These are phyloP conservation scores for Pachypsylla venusta DNA, from an alignment of 1,140 invertebrate genomes.

Conservation along the genomic window DNA sequence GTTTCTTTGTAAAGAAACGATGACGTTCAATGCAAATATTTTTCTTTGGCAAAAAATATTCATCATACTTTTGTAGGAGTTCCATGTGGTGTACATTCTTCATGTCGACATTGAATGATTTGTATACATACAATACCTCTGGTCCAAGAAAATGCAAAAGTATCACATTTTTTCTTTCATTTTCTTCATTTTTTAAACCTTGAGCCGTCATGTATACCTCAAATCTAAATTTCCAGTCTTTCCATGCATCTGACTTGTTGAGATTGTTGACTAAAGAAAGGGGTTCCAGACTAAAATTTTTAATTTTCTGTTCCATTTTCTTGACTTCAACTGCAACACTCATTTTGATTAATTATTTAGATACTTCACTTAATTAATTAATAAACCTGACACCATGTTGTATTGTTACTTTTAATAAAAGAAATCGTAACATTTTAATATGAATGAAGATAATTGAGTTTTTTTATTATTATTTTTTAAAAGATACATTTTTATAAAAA, in stretches of 20 bases:
- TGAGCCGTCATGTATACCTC: neutral
- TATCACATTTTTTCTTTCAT: neutral
- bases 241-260: neutral
- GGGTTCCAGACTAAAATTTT: too few relatives aligned
- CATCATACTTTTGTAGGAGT: neutral
- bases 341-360: too few relatives aligned
- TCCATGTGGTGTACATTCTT: neutral
- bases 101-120: neutral
- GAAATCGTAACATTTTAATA: too few relatives aligned
- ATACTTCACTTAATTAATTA: too few relatives aligned
- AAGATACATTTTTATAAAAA: too few relatives aligned
- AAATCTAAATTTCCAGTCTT: neutral
- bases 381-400: too few relatives aligned
- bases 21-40: neutral
- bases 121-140: neutral
- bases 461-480: too few relatives aligned
- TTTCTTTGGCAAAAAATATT: conserved; percentile 7
- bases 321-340: too few relatives aligned
- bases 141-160: neutral
- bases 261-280: too few relatives aligned
- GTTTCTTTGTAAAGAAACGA: neutral
- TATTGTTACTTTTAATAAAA: too few relatives aligned
- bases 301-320: too few relatives aligned
- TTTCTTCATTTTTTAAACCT: neutral
- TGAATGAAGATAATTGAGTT: too few relatives aligned